These are phyloP conservation scores for Lepidurus apus DNA, from an alignment of 1,140 invertebrate genomes.

Conservation along the genomic window DNA sequence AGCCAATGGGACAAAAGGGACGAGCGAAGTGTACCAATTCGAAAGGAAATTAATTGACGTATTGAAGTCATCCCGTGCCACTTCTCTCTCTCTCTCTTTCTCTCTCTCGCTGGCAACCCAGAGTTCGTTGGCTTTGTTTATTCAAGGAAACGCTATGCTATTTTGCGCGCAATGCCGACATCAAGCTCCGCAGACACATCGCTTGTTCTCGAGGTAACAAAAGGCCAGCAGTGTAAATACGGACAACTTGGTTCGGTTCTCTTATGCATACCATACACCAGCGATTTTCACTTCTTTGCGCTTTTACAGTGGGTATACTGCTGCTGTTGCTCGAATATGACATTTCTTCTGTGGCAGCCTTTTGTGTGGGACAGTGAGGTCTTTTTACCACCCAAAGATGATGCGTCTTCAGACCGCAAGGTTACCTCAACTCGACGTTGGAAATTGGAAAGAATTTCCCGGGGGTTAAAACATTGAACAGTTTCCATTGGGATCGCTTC, in stretches of 20 bases:
- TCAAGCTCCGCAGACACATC: neutral
- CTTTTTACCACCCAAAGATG: neutral
- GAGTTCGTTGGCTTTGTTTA: slow-evolving; percentile 8
- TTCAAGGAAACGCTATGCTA: neutral
- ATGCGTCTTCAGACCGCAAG: neutral
- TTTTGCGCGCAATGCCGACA: neutral
- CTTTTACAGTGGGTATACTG: neutral
- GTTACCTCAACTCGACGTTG: too few relatives aligned
- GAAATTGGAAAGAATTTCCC: too few relatives aligned
- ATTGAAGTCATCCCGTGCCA: slow-evolving; percentile 18
- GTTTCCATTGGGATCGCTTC: too few relatives aligned
- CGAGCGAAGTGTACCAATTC: neutral
- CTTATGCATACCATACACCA: neutral
- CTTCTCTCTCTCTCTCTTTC: neutral
- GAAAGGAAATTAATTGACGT: slow-evolving; percentile 11
- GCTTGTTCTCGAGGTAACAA: neutral
- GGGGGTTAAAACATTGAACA: too few relatives aligned
- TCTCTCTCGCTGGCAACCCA: neutral
- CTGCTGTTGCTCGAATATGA: neutral
- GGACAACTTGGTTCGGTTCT: neutral
- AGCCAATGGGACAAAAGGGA: neutral
- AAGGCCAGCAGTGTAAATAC: slow-evolving; percentile 2
- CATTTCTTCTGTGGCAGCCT: neutral
- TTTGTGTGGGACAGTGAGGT: too few relatives aligned
- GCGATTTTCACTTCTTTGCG: neutral